Percentiles rank a stretch among this genome's conserved stretches.
phyloP scores from a whole-genome alignment of 1,140 invertebrate species.

The Paramacrobiotus metropolitanus region DNA sequence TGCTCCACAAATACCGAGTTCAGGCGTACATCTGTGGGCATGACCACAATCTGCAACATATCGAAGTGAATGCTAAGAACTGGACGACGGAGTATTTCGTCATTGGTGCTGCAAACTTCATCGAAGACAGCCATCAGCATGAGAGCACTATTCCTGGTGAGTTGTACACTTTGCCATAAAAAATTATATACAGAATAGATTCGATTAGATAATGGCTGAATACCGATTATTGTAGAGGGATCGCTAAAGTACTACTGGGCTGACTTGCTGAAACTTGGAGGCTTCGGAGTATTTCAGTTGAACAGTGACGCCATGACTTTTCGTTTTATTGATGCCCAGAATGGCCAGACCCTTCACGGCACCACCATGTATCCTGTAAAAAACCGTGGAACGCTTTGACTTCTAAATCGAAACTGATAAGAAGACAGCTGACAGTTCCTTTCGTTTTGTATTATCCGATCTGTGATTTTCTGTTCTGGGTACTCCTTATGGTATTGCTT shows the following conservation, averaged over 20 bases:
- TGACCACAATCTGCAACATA: constrained; percentile 27
- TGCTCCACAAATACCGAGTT: constrained; percentile 25
- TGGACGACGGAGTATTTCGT: constrained; percentile 21
- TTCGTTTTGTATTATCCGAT: too few relatives aligned
- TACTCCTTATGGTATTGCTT: too few relatives aligned
- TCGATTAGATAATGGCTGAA: not conserved
- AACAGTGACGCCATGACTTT: not conserved
- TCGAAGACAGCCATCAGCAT: constrained; percentile 14
- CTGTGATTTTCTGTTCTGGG: too few relatives aligned
- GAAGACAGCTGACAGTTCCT: too few relatives aligned
- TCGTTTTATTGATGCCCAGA: not conserved
- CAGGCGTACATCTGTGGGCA: constrained; percentile 28
- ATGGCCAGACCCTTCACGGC: not conserved
- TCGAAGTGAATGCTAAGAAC: constrained; percentile 12
- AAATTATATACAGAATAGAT: not conserved
- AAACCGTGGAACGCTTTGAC: too few relatives aligned
- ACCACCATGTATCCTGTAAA: not conserved
- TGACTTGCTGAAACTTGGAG: not conserved
- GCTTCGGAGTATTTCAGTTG: not conserved
- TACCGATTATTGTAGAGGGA: not conserved
- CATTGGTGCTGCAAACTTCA: constrained; percentile 22
- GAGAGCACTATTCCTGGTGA: not conserved
- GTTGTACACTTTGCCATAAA: not conserved
- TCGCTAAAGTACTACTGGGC: constrained; percentile 5
- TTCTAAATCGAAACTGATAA: too few relatives aligned